These are phyloP conservation scores for Drosophila jambulina DNA, from an alignment of 1,140 invertebrate genomes.

Conservation along the genomic window DNA sequence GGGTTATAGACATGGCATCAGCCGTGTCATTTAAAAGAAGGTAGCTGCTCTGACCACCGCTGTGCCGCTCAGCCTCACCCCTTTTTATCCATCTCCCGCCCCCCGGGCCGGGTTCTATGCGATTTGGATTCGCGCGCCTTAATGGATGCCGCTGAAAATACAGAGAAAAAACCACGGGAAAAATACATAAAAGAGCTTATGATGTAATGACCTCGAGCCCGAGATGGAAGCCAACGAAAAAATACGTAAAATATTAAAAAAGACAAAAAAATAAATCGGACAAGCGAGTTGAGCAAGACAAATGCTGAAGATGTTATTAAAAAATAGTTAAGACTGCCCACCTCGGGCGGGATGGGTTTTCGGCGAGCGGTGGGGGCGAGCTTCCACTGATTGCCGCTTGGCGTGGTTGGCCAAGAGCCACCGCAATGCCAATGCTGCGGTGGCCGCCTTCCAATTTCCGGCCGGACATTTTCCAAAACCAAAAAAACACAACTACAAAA, in stretches of 20 bases:
- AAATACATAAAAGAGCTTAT: slow-evolving; percentile 73
- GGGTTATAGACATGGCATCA: slow-evolving; percentile 84
- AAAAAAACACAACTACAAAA: neutral
- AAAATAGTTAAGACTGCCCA: slow-evolving; percentile 75
- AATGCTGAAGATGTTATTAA: slow-evolving; percentile 84
- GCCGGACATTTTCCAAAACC: slow-evolving; percentile 46
- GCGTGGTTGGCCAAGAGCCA: slow-evolving; percentile 46
- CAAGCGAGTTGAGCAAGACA: slow-evolving; percentile 76
- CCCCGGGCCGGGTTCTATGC: slow-evolving; percentile 17
- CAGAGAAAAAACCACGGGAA: slow-evolving; percentile 5
- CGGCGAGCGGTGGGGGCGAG: neutral
- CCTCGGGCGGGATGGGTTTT: slow-evolving; percentile 14
- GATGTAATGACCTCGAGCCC: slow-evolving; percentile 77
- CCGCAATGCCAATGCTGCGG: slow-evolving; percentile 54
- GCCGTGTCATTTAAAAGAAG: slow-evolving; percentile 84
- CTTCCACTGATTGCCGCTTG: slow-evolving; percentile 50
- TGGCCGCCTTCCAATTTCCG: slow-evolving; percentile 54
- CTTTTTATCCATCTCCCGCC: neutral
- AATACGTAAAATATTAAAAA: slow-evolving; percentile 26
- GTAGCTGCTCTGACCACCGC: slow-evolving; percentile 66
- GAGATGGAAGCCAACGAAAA: slow-evolving; percentile 28
- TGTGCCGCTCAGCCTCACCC: slow-evolving; percentile 20
- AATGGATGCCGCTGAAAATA: slow-evolving; percentile 67
- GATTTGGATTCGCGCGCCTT: slow-evolving; percentile 79
- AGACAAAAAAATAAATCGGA: slow-evolving; percentile 36